Percentiles rank a stretch among this genome's conserved stretches.
Conservation (phyloP, 2,888 invertebrate genomes). For the Atrina japonica region DNA sequence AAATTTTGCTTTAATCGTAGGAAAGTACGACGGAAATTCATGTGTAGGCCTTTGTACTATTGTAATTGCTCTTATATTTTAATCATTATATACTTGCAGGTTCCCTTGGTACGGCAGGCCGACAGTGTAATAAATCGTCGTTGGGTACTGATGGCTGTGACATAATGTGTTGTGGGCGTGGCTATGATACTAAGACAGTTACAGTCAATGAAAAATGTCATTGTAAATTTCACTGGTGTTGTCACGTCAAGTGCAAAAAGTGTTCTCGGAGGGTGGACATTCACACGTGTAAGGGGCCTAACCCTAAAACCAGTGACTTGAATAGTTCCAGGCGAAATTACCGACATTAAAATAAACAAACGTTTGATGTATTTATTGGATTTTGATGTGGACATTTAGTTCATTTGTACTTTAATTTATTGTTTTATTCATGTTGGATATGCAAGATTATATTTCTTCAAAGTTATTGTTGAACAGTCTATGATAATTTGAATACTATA, state of each 20-base stretch:
- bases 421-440: not conserved
- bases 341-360: not conserved
- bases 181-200: slow-evolving; percentile 83
- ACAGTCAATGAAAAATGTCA: slow-evolving; percentile 87
- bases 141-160: slow-evolving; percentile 82
- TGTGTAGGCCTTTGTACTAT: too few relatives aligned
- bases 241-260: slow-evolving; percentile 91
- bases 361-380: not conserved
- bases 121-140: slow-evolving; percentile 83
- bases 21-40: too few relatives aligned
- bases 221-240: slow-evolving; percentile 93
- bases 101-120: slow-evolving; percentile 83
- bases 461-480: not conserved
- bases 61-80: too few relatives aligned
- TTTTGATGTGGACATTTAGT: not conserved
- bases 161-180: slow-evolving; percentile 83
- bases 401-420: not conserved
- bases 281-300: slow-evolving; percentile 88
- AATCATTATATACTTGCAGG: slow-evolving; percentile 65
- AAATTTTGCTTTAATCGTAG: too few relatives aligned
- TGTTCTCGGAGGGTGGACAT: slow-evolving; percentile 86
- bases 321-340: not conserved
- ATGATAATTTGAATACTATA: too few relatives aligned
- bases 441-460: not conserved
- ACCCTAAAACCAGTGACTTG: slow-evolving; percentile 3